Evolutionary conservation across 2,113 vertebrate genomes (phyloP).

Genomic region (Myotis yumanensis): DNA sequence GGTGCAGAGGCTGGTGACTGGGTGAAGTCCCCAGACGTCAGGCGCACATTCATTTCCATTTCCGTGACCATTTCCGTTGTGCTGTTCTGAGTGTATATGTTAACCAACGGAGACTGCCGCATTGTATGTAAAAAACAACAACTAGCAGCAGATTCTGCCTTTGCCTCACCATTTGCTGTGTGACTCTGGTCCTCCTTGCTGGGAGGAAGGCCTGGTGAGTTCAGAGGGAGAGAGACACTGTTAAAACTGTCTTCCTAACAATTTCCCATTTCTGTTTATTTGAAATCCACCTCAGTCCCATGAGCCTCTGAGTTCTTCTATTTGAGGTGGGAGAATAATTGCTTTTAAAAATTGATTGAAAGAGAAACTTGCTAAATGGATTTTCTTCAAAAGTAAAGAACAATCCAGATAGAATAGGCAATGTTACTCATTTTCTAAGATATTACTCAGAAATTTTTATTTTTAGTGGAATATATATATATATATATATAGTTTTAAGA

Average conservation of each 20-base stretch:
- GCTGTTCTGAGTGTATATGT: not conserved
- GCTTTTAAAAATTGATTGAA: not conserved
- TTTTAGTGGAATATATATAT: not conserved
- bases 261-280: not conserved
- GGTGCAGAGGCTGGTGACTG: not conserved
- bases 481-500: not conserved
- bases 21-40: not conserved
- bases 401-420: not conserved
- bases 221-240: not conserved
- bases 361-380: not conserved
- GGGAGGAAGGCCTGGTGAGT: not conserved
- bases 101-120: not conserved
- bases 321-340: not conserved
- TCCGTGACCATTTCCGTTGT: not conserved
- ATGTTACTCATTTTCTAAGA: not conserved
- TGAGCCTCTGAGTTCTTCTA: not conserved
- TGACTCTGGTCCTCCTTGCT: not conserved
- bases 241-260: not conserved
- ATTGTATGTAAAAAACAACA: not conserved
- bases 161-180: not conserved
- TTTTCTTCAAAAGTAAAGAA: constrained; percentile 6
- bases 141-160: not conserved
- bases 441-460: not conserved
- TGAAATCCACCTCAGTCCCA: not conserved
- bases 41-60: not conserved